phyloP scores from a whole-genome alignment of 1,140 invertebrate species.

The Drosophila novamexicana region DNA sequence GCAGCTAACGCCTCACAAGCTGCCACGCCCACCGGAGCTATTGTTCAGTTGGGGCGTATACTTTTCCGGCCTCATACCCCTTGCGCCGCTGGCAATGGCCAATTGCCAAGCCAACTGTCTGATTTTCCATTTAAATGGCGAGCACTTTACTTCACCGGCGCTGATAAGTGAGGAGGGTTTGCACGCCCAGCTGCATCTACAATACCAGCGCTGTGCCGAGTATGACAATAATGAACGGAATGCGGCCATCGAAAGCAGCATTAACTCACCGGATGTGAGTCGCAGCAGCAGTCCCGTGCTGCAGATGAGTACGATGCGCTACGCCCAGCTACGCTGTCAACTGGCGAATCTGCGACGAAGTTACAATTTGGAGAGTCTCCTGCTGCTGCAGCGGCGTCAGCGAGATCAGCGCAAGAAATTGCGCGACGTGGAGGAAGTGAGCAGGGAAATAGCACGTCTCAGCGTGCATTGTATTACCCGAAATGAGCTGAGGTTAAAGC shows the following conservation, averaged over 20 bases:
- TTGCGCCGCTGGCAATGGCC: conserved; percentile 78
- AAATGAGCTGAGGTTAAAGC: conserved; percentile 65
- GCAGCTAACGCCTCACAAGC: conserved; percentile 47
- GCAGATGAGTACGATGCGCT: conserved; percentile 65
- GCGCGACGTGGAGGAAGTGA: conserved; percentile 83
- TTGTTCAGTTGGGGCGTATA: conserved; percentile 94
- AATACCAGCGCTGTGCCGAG: conserved; percentile 65
- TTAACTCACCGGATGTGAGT: conserved; percentile 65
- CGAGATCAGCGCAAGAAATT: conserved; percentile 81
- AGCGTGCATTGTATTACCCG: conserved; percentile 75
- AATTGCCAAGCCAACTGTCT: conserved; percentile 91
- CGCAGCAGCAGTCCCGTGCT: conserved; percentile 63
- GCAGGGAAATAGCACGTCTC: conserved; percentile 67
- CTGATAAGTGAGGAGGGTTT: conserved; percentile 60
- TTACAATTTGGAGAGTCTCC: conserved; percentile 90
- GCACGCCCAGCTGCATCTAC: conserved; percentile 62
- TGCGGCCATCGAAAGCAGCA: conserved; percentile 41
- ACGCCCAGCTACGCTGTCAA: conserved; percentile 76
- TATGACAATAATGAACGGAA: conserved; percentile 36
- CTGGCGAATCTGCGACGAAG: conserved; percentile 88
- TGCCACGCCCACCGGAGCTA: conserved; percentile 84
- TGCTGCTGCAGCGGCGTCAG: conserved; percentile 71
- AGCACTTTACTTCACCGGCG: conserved; percentile 91
- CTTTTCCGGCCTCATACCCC: conserved; percentile 91
- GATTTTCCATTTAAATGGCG: conserved; percentile 94